Base-by-base conservation (phyloP, 37 sponge, comb jelly and placozoan species). In the Haliclona indistincta region DNA sequence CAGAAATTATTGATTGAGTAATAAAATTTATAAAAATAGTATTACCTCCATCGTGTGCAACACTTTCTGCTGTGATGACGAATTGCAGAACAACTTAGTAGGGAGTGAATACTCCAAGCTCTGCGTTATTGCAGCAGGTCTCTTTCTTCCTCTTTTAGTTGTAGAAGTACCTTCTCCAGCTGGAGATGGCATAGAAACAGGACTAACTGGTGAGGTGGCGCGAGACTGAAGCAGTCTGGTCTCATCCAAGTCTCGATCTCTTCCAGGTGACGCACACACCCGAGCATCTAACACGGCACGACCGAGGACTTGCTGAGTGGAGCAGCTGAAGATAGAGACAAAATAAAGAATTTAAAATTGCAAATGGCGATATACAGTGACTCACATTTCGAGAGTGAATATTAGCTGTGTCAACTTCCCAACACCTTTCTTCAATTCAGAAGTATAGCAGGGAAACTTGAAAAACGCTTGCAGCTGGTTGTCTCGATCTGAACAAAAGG, bases 191-290 rank as follows among this genome's bases (percentile, higher is more conserved):
- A 15, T 10, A 47, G 15, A 47, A 47, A 15, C 10, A 15, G 51
- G 15, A 38, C 30, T 2, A 2, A 20, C 43, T 58, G 20, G 58
- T 2, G 34, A 28, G 4, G 8, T 43, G 30, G 28, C 4, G 28
- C 6, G 25, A 25, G 28, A 6, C 7, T 20, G 13, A 25, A 26
- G n/a, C 2, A 17, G 41, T 56, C 39, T 83, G 56, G 19, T 39
- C 67, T 86, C 86, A 33, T 74, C 67, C 3, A 34, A 45, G 35
- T 37, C 44, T 44, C 75, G 38, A 70, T 88, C 89, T 34, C 89
- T 53, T 0, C 89, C 83, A 8, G 89, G 78, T 0, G 89, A 88
- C 17, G 89, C 79, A 73, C 83, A 88, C 54, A 88, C 83, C 17
- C 83, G 47, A 29, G 73, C 43, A 54, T 82, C 83, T 33, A 82